phyloP scores from a whole-genome alignment of 2,888 invertebrate genomes.

The Caenorhabditis afra region DNA sequence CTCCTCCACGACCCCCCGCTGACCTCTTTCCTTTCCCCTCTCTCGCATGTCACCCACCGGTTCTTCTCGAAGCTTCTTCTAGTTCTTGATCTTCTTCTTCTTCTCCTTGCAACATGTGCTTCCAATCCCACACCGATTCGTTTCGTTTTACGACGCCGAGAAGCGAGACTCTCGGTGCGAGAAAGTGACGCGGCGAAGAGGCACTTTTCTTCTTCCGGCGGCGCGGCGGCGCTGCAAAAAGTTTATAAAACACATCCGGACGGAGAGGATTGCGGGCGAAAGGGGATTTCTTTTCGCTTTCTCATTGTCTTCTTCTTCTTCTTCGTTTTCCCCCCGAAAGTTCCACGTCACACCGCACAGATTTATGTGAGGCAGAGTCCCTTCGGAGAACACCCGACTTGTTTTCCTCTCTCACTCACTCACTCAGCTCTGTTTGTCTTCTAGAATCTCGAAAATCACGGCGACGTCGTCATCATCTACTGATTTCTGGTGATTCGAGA shows the following conservation, averaged over 20 bases:
- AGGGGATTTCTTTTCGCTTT: neutral
- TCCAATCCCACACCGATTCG: slow-evolving; percentile 47
- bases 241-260: slow-evolving; percentile 57
- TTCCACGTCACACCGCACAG: slow-evolving; percentile 31
- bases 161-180: slow-evolving; percentile 12
- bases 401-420: neutral
- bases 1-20: slow-evolving; percentile 20
- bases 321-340: neutral
- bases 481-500: too few species aligned
- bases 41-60: neutral
- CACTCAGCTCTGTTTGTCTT: too few species aligned
- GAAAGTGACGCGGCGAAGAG: neutral
- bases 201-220: slow-evolving; percentile 1
- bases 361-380: slow-evolving; percentile 47
- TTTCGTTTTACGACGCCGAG: slow-evolving; percentile 29
- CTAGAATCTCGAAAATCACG: too few species aligned
- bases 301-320: slow-evolving; percentile 6
- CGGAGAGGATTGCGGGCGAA: too few species aligned
- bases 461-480: too few species aligned
- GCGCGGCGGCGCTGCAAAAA: slow-evolving; percentile 30
- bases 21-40: neutral
- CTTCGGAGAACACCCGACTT: neutral
- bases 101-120: slow-evolving; percentile 48
- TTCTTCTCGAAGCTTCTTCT: slow-evolving; percentile 4
- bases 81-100: slow-evolving; percentile 8